These are phyloP conservation scores for Plutella xylostella DNA, from an alignment of 2,888 invertebrate species.

Conservation along the genomic window DNA sequence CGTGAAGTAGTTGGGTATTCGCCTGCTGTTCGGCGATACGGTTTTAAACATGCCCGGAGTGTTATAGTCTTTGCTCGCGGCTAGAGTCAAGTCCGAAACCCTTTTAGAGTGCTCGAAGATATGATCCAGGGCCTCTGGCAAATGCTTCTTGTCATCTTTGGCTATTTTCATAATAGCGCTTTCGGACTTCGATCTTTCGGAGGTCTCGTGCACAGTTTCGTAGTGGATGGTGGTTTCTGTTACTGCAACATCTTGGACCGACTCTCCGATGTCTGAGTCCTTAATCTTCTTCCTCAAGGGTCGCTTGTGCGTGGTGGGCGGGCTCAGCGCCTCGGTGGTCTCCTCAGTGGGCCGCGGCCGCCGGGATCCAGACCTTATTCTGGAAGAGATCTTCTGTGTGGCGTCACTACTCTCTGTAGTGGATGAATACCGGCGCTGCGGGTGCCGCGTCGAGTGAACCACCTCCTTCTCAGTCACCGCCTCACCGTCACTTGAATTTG, in stretches of 20 bases:
- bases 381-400: conserved; percentile 51
- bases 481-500: conserved; percentile 39
- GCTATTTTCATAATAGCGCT: conserved; percentile 71
- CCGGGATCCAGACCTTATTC: conserved; percentile 50
- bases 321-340: conserved; percentile 34
- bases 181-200: conserved; percentile 59
- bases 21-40: conserved; percentile 71
- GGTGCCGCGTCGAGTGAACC: conserved; percentile 32
- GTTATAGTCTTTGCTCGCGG: conserved; percentile 78
- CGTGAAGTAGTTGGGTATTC: conserved; percentile 77
- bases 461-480: conserved; percentile 35
- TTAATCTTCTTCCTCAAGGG: conserved; percentile 48
- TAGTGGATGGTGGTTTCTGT: conserved; percentile 37
- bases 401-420: conserved; percentile 33
- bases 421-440: conserved; percentile 42
- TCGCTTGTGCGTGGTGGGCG: conserved; percentile 38
- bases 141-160: conserved; percentile 52
- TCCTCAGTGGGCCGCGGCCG: conserved; percentile 48
- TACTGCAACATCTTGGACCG: conserved; percentile 48
- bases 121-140: conserved; percentile 50
- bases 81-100: conserved; percentile 79
- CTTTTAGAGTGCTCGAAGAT: conserved; percentile 72
- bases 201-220: conserved; percentile 39
- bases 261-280: conserved; percentile 49
- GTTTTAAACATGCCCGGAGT: conserved; percentile 79